Percentiles rank a stretch among this genome's conserved stretches.
phyloP scores from a whole-genome alignment of 2,797 vertebrate genomes.

The Lophius americanus region DNA sequence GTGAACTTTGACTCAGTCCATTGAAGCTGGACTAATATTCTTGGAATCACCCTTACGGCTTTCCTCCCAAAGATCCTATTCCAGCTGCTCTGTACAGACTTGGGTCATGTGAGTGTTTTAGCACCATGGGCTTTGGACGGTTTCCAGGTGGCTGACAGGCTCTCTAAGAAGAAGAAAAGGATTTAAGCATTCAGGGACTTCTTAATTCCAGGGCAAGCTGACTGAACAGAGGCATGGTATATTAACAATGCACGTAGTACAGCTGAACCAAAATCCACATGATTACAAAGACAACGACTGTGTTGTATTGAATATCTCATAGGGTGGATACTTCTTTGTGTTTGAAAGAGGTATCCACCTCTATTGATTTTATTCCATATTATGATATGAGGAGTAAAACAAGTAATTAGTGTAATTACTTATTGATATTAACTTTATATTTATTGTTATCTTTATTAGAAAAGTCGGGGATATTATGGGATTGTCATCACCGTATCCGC shows the following conservation, averaged over 20 bases:
- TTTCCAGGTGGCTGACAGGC: conserved; percentile 39
- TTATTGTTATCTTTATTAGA: no score
- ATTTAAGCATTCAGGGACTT: conserved; percentile 43
- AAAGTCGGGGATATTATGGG: no score
- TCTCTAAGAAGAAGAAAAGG: conserved; percentile 9
- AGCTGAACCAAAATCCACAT: neutral
- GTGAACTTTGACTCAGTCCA: conserved; percentile 53
- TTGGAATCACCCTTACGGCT: conserved; percentile 23
- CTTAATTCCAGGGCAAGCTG: conserved; percentile 8
- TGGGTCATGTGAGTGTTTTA: conserved; percentile 40
- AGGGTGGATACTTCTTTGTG: no score
- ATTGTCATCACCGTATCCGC: no score
- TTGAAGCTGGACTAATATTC: conserved; percentile 58
- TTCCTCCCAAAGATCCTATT: conserved; percentile 13
- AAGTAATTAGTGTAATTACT: no score
- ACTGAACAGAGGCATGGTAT: conserved; percentile 4
- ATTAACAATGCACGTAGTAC: conserved; percentile 12
- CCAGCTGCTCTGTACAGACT: conserved; percentile 36
- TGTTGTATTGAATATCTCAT: no score
- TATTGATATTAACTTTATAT: no score
- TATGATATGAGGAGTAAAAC: no score
- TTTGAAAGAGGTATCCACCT: no score
- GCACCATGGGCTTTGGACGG: conserved; percentile 59
- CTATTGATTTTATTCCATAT: no score
- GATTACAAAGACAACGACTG: no score